These are phyloP conservation scores for Dipus sagitta DNA, from an alignment of 2,797 vertebrate genomes.

Conservation along the genomic window DNA sequence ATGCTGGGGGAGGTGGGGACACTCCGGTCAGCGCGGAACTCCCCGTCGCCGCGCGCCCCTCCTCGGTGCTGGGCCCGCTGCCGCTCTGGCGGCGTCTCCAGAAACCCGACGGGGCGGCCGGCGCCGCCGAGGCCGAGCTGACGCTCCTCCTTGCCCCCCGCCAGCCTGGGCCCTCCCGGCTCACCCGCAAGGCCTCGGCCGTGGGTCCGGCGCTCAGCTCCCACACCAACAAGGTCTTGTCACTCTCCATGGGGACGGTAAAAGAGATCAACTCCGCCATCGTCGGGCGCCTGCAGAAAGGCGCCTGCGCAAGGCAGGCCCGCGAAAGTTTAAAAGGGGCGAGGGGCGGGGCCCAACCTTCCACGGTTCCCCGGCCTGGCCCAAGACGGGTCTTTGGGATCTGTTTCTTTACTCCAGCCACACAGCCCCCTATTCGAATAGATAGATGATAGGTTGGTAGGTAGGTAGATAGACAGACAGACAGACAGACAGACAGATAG, in stretches of 20 bases:
- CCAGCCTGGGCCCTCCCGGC: background rate
- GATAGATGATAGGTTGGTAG: too few relatives aligned
- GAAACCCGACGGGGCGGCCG: fast-evolving
- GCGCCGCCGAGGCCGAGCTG: background rate
- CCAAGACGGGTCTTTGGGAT: background rate
- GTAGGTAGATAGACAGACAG: too few relatives aligned
- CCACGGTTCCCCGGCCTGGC: background rate
- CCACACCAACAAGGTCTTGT: conserved; percentile 91
- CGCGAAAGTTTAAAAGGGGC: background rate
- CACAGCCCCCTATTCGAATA: background rate
- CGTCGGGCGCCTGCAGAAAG: conserved; percentile 51
- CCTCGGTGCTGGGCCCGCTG: too few relatives aligned
- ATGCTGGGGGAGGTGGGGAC: conserved; percentile 80
- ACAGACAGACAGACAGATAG: too few relatives aligned
- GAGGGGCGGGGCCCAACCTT: too few relatives aligned
- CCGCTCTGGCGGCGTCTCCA: background rate
- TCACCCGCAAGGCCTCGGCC: conserved; percentile 14
- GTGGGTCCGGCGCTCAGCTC: conserved; percentile 89
- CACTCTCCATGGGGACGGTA: conserved; percentile 87
- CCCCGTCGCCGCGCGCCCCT: background rate
- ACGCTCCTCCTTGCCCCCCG: background rate
- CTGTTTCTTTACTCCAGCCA: background rate
- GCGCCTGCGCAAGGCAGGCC: background rate
- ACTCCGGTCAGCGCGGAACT: background rate
- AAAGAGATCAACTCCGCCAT: conserved; percentile 90